These are phyloP conservation scores for Aviceda subcristata DNA, from an alignment of 2,113 vertebrate species.

Conservation along the genomic window DNA sequence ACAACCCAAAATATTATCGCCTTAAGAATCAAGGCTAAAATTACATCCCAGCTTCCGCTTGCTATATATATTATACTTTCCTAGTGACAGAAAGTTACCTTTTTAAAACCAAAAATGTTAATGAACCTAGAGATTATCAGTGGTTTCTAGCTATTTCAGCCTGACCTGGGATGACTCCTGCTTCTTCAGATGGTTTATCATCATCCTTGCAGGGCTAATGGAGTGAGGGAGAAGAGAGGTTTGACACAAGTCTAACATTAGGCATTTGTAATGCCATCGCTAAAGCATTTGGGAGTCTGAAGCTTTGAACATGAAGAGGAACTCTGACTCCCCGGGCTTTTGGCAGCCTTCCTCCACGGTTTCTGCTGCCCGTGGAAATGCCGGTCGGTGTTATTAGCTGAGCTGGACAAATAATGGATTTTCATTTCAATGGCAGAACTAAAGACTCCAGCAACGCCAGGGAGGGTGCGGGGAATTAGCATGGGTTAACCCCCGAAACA, in stretches of 20 bases:
- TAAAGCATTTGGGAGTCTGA: background rate
- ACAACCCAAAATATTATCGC: background rate
- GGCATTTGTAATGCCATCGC: background rate
- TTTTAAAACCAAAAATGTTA: background rate
- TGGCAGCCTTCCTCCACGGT: constrained; percentile 18
- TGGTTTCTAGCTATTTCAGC: background rate
- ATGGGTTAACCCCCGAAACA: background rate
- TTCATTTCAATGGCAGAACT: background rate
- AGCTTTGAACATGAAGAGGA: constrained; percentile 12
- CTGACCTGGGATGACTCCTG: constrained; percentile 5
- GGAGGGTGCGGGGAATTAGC: background rate
- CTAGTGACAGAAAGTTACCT: background rate
- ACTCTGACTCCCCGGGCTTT: background rate
- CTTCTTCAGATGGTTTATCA: background rate
- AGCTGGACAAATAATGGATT: background rate
- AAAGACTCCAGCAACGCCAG: background rate
- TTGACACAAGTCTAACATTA: background rate
- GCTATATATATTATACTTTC: background rate
- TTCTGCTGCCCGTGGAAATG: constrained; percentile 7
- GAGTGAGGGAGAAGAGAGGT: background rate
- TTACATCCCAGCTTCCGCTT: background rate
- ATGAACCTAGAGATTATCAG: background rate
- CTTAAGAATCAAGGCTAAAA: background rate
- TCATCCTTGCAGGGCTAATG: background rate
- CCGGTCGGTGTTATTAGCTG: background rate